Evolutionary conservation across 2,888 invertebrate species (phyloP).

Genomic region (Deilephila elpenor): DNA sequence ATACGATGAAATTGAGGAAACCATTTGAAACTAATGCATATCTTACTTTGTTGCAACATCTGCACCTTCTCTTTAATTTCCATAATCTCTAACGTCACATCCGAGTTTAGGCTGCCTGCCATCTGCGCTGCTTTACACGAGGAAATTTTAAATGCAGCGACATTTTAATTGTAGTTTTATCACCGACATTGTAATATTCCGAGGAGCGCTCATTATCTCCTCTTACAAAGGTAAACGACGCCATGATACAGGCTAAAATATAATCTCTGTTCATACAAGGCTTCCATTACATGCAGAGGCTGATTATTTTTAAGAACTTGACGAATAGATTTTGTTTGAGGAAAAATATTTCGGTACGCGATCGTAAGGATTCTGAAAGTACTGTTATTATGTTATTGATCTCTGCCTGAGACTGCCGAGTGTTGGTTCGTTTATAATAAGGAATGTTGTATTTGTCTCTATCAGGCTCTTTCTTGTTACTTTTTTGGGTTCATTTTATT

Average conservation of each 20-base stretch:
- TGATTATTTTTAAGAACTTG: neutral
- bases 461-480: no score
- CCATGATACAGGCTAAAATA: conserved; percentile 31
- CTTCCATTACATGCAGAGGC: neutral
- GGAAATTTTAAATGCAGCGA: conserved; percentile 7
- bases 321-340: neutral
- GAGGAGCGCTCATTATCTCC: conserved; percentile 18
- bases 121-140: conserved; percentile 2
- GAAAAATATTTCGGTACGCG: neutral
- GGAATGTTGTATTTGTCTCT: no score
- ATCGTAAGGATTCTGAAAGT: no score
- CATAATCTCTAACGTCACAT: neutral
- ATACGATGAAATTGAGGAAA: no score
- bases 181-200: conserved; percentile 1
- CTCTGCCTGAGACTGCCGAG: no score
- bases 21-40: no score
- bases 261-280: neutral
- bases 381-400: no score
- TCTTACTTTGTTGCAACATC: no score
- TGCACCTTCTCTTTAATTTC: neutral
- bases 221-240: conserved; percentile 21
- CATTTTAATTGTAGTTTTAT: conserved; percentile 21
- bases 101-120: conserved; percentile 4
- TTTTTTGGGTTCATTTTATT: no score
- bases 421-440: no score